Conservation (phyloP, 92 coral and sea anemone species). For the Siderastrea radians region DNA sequence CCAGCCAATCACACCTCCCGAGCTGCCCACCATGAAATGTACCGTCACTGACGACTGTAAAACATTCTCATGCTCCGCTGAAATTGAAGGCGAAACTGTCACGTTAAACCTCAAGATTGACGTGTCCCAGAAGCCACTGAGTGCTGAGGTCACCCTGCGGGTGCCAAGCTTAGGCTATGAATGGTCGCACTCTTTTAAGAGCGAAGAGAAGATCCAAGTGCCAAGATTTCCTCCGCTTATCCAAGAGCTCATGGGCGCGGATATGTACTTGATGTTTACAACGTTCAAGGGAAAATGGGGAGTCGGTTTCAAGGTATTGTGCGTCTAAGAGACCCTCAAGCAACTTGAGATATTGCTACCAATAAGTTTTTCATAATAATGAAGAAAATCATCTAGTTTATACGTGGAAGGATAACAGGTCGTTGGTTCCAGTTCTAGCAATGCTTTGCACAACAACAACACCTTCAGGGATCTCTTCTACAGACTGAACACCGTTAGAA, state of each 20-base stretch:
- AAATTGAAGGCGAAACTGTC: neutral
- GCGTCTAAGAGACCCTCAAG: too few species aligned
- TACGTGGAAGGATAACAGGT: too few species aligned
- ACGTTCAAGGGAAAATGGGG: neutral
- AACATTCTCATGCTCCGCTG: constrained; percentile 10
- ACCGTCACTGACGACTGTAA: constrained; percentile 12
- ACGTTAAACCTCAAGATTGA: constrained; percentile 5
- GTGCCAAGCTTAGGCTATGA: constrained; percentile 10
- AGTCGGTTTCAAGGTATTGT: constrained; percentile 6
- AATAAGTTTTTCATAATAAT: too few species aligned
- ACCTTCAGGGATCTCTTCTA: too few species aligned
- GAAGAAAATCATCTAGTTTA: too few species aligned
- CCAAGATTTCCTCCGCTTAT: constrained; percentile 12
- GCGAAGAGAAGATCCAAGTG: constrained; percentile 23
- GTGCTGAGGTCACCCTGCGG: constrained; percentile 10
- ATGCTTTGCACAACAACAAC: too few species aligned
- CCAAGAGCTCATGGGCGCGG: neutral
- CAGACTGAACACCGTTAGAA: too few species aligned
- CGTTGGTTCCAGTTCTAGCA: too few species aligned
- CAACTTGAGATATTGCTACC: too few species aligned
- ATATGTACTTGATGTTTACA: neutral
- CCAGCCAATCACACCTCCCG: neutral
- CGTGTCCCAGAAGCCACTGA: constrained; percentile 4
- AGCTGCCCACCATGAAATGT: neutral
- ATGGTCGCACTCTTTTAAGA: constrained; percentile 37